phyloP scores from a whole-genome alignment of 2,797 vertebrate species.

The Falco concolor region DNA sequence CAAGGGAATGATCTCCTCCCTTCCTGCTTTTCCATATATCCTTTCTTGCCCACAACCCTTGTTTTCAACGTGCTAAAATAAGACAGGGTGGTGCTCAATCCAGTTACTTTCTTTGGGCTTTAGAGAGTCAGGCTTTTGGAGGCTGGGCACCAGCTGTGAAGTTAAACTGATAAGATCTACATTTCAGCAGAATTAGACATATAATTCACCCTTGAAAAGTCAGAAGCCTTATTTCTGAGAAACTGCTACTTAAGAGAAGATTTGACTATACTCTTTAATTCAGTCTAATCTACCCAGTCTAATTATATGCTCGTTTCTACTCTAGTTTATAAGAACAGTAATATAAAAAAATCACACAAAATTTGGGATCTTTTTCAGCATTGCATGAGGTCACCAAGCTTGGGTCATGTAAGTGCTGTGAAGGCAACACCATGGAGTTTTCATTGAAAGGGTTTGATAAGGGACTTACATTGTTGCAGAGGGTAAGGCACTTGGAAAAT shows the following conservation, averaged over 20 bases:
- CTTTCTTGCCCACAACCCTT: not conserved
- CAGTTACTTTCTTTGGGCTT: slow-evolving; percentile 7
- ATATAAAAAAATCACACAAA: not conserved
- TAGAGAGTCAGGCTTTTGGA: slow-evolving; percentile 17
- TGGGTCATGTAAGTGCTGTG: not conserved
- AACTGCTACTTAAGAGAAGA: slow-evolving; percentile 23
- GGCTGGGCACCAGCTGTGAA: not conserved
- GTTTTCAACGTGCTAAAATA: not conserved
- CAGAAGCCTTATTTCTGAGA: slow-evolving; percentile 15
- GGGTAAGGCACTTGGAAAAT: not conserved
- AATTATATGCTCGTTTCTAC: slow-evolving; percentile 27
- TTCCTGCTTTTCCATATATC: not conserved
- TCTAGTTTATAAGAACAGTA: not conserved
- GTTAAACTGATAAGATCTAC: slow-evolving; percentile 40
- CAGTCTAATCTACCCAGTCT: slow-evolving; percentile 3
- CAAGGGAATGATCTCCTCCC: not conserved
- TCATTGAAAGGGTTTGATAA: slow-evolving; percentile 20
- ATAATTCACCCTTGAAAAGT: slow-evolving; percentile 40
- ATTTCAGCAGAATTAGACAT: slow-evolving; percentile 42
- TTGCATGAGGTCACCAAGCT: slow-evolving; percentile 4
- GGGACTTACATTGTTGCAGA: not conserved
- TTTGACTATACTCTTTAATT: slow-evolving; percentile 38
- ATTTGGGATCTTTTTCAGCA: slow-evolving; percentile 28
- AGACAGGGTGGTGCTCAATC: not conserved
- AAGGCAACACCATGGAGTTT: slow-evolving; percentile 19